Evolutionary conservation across 2,797 vertebrate genomes (phyloP).

Genomic region (Cephalopachus bancanus): DNA sequence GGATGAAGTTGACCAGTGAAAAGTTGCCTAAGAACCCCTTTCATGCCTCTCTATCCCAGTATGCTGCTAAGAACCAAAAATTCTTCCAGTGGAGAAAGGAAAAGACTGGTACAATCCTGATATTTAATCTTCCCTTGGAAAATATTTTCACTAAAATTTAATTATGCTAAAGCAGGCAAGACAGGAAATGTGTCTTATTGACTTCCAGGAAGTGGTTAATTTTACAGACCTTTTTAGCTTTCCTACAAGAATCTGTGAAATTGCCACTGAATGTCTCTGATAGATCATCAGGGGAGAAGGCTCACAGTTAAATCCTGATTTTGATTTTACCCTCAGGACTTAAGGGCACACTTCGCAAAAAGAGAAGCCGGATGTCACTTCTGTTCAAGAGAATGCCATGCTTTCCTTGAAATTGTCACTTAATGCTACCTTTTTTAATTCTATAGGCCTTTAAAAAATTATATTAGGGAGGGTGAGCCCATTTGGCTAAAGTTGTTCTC

Average conservation of each 20-base stretch:
- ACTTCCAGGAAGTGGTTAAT: slow-evolving; percentile 2
- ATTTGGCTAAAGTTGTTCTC: slow-evolving; percentile 32
- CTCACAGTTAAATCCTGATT: background rate
- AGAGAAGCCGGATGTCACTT: background rate
- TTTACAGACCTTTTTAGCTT: background rate
- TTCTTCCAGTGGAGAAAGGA: slow-evolving; percentile 57
- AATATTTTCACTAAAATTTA: slow-evolving; percentile 25
- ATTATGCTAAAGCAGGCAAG: background rate
- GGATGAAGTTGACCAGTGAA: slow-evolving; percentile 82
- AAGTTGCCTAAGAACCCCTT: slow-evolving; percentile 75
- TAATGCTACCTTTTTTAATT: slow-evolving; percentile 4
- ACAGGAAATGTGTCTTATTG: background rate
- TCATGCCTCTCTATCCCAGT: slow-evolving; percentile 11
- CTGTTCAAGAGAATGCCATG: background rate
- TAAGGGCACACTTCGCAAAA: background rate
- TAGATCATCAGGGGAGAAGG: background rate
- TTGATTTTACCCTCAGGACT: background rate
- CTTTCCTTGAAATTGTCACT: slow-evolving; percentile 38
- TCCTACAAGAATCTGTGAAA: background rate
- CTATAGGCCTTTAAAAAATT: slow-evolving; percentile 18
- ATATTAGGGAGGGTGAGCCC: background rate
- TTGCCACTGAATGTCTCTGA: background rate
- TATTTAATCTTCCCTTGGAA: slow-evolving; percentile 23
- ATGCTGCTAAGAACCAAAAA: slow-evolving; percentile 49
- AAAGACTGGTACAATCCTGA: slow-evolving; percentile 67